A percentile compares a stretch with the other conserved stretches of the same genome.
Evolutionary conservation across 2,888 invertebrate species (phyloP).

Genomic region (Campopleginae sp.): DNA sequence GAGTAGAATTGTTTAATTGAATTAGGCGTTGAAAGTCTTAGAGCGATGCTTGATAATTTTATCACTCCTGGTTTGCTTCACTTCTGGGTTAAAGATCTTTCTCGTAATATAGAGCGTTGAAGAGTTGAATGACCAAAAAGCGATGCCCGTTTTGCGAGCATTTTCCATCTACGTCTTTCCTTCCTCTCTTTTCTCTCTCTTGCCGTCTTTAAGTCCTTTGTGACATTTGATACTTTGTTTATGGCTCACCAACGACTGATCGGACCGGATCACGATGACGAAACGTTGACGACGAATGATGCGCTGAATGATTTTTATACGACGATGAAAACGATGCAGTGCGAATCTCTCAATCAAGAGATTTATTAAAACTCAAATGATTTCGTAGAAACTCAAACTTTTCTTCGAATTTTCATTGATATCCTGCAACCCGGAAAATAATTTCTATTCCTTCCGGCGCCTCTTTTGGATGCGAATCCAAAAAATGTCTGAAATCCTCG

Average conservation of each 20-base stretch:
- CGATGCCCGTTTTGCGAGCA: constrained; percentile 27
- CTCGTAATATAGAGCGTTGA: constrained; percentile 34
- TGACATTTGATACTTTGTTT: constrained; percentile 13
- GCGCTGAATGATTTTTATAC: constrained; percentile 14
- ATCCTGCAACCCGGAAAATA: background rate
- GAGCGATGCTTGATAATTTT: constrained; percentile 64
- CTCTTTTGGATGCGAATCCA: background rate
- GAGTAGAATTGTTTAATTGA: constrained; percentile 30
- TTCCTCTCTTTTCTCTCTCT: background rate
- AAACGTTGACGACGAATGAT: constrained; percentile 1
- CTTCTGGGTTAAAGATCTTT: constrained; percentile 36
- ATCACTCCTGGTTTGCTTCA: constrained; percentile 51
- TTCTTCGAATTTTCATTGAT: background rate
- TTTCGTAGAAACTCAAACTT: background rate
- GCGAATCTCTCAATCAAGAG: background rate
- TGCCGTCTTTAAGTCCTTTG: too few relatives aligned
- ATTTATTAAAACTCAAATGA: background rate
- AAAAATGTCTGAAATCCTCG: too few relatives aligned
- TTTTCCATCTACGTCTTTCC: constrained; percentile 14
- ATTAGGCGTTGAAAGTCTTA: constrained; percentile 62
- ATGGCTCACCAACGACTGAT: constrained; percentile 35
- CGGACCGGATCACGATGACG: background rate
- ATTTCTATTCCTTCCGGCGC: background rate
- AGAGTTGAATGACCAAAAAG: constrained; percentile 65
- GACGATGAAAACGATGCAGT: background rate